Base-by-base conservation (phyloP, 2,113 vertebrate species). In the Eidolon helvum region DNA sequence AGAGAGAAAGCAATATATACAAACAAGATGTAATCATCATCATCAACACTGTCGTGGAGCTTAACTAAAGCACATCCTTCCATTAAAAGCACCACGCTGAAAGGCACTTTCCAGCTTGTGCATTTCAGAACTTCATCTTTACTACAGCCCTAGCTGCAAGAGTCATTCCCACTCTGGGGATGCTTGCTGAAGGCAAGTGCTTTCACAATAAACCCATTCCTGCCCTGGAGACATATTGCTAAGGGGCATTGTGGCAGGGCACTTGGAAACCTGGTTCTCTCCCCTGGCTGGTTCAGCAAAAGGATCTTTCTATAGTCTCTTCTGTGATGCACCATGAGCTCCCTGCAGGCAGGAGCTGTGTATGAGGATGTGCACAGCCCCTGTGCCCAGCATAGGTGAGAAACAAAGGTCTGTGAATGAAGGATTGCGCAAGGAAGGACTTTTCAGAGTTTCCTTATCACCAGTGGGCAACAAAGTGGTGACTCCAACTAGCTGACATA, bases 41-140 rank as follows among this genome's bases (percentile, higher is more conserved):
- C 69, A 93, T 77, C 87, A 66, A 43, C 90, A 65, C 30, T 68
- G 80, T 0, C 10, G 6, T n/a, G 53, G 86, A 92, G 72, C 92
- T 97, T 97, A 96, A 91, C 87, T 94, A 94, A 94, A 96, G 94
- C 61, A 91, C 92, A 94, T 68, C 90, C 80, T 92, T 83, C 80
- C 92, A 89, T 95, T 97, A 83, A 95, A 88, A 92, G 90, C 63
- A 79, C 85, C 26, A 43, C 6, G 57, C 24, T 63, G 45, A 94
- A 94, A 96, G 75, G n/a, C 84, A 71, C 86, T 90, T 87, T 80
- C 66, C 75, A 80, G 30, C 78, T 28, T 90, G 75, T 35, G 43
- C 10, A 16, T 35, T 71, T 80, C 71, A 69, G 88, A 57, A 91
- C 35, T 38, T 45, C 57, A 50, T 74, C 48, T 94, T 88, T 24